Base-by-base conservation (phyloP, 2,113 vertebrate genomes). In the Pangasianodon gigas region DNA sequence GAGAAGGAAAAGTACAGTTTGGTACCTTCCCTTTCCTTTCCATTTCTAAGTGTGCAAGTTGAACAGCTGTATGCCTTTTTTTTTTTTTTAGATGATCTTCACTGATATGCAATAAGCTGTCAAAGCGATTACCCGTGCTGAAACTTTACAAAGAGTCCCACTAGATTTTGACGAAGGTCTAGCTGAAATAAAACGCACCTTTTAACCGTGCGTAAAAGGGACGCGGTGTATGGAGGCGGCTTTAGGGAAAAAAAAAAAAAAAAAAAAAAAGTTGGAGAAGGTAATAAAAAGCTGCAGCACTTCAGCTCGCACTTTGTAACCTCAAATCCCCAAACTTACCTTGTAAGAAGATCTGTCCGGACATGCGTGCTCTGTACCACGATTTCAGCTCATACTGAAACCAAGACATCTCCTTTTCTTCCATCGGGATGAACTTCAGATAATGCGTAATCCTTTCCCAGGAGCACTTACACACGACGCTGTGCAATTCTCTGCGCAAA, bases 391-490 rank as follows among this genome's bases (percentile, higher is more conserved):
- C 56, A 21, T 16, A 62, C 0, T 44, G 51, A 75, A 41, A 75
- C 9, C 69, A 58, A n/a, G 18, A 24, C 67, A 75, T 75, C 51
- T 56, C 37, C 6, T 71, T 44, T 32, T 51, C 62, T 71, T 52
- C 24, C 26, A 51, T 54, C 51, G 32, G 52, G 51, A 75, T 75
- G 85, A 52, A 87, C 32, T 87, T 87, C 85, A 87, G n/a, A 77
- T 75, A 4, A 58, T 56, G 67, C 85, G 54, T 75, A 87, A 87
- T 87, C 69, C 85, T 37, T 77, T 56, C 24, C 69, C 51, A 77
- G 54, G 19, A 41, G 44, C 54, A 16, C 67, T 86, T 74, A 41
- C 60, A 58, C 81, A 60, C 54, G 46, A 56, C 19, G 51, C 21
- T 21, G 51, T 56, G 52, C 51, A 54, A 83, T 83, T 83, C 82